Percentiles rank a stretch among this genome's conserved stretches.
phyloP scores from a whole-genome alignment of 1,140 invertebrate species.

The Olivierus martensii region DNA sequence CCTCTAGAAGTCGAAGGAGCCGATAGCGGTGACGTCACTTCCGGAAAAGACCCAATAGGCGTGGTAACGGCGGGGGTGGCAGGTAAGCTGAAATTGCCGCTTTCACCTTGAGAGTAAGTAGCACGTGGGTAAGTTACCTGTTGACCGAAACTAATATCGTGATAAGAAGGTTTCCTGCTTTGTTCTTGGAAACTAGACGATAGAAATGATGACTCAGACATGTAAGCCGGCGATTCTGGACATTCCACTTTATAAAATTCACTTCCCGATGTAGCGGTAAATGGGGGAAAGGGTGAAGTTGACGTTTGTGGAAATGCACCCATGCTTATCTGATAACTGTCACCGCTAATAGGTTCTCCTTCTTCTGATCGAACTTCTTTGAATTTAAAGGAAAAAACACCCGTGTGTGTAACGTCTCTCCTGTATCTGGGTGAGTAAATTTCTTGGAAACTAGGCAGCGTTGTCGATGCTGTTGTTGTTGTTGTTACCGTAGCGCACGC shows the following conservation, averaged over 20 bases:
- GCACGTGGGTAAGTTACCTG: not conserved
- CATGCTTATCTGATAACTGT: constrained; percentile 10
- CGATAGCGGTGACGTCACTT: constrained; percentile 17
- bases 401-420: constrained; percentile 35
- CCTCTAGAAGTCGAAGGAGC: constrained; percentile 13
- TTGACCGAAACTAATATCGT: constrained; percentile 26
- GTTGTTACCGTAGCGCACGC: constrained; percentile 14
- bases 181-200: constrained; percentile 17
- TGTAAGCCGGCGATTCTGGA: not conserved
- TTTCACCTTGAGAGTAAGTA: not conserved
- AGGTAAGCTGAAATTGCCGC: constrained; percentile 1
- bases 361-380: constrained; percentile 17
- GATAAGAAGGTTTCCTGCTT: not conserved
- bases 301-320: constrained; percentile 3
- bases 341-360: constrained; percentile 4
- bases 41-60: not conserved
- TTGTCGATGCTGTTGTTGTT: constrained; percentile 2
- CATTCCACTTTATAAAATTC: not conserved
- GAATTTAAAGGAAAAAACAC: constrained; percentile 20
- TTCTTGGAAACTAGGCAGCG: constrained; percentile 67
- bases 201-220: constrained; percentile 9
- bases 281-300: too few species aligned
- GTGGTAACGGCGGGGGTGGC: constrained; percentile 22
- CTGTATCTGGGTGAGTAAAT: constrained; percentile 54
- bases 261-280: not conserved